A percentile compares a stretch with the other conserved stretches of the same genome.
These are phyloP conservation scores for Idaea biselata DNA, from an alignment of 2,888 invertebrate genomes.

Conservation along the genomic window DNA sequence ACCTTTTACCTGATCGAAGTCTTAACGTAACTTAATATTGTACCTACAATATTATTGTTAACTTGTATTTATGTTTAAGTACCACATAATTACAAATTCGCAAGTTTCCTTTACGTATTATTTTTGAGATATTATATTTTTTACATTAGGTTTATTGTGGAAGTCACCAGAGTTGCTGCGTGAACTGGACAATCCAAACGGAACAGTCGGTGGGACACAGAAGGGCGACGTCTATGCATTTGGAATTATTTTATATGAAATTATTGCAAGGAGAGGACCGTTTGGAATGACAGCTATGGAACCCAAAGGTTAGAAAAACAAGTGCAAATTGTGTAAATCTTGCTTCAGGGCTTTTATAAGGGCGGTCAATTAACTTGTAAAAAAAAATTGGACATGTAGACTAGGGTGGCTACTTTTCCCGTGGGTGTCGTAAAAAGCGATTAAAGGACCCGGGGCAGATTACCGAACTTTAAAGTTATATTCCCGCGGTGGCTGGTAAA, in stretches of 20 bases:
- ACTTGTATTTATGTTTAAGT: too few relatives aligned
- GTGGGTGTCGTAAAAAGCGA: too few relatives aligned
- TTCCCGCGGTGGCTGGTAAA: too few relatives aligned
- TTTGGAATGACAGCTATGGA: constrained; percentile 90
- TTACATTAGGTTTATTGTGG: constrained; percentile 91
- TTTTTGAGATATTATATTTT: neutral
- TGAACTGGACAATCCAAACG: constrained; percentile 83
- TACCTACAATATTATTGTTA: too few relatives aligned
- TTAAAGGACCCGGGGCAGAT: too few relatives aligned
- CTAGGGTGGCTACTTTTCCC: too few relatives aligned
- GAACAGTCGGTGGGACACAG: constrained; percentile 85
- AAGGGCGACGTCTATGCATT: constrained; percentile 98
- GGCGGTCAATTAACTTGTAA: too few relatives aligned
- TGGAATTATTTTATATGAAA: constrained; percentile 96
- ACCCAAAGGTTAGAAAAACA: constrained; percentile 85
- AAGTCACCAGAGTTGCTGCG: constrained; percentile 96
- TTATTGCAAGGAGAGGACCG: constrained; percentile 94
- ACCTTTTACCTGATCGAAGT: too few relatives aligned
- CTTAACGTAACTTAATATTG: too few relatives aligned
- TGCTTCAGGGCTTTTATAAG: neutral
- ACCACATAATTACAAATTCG: too few relatives aligned
- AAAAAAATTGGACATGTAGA: too few relatives aligned
- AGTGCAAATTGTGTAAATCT: neutral
- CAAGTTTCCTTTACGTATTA: neutral
- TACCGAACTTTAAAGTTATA: too few relatives aligned